Percentiles rank a stretch among this genome's conserved stretches.
Evolutionary conservation across 1,140 invertebrate species (phyloP).

Genomic region (Cherax quadricarinatus): DNA sequence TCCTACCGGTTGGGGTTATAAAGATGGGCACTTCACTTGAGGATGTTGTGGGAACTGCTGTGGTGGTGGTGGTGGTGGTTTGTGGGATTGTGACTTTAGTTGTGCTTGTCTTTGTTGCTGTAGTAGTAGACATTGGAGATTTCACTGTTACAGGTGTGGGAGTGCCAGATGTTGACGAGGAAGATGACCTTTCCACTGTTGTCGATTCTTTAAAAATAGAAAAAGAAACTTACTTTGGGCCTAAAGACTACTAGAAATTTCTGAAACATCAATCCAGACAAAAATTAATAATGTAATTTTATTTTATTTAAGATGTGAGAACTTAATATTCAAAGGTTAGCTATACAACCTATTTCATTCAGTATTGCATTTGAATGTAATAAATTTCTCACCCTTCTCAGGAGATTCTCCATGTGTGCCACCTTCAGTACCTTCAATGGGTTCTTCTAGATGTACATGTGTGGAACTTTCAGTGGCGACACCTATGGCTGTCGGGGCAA

Average conservation of each 20-base stretch:
- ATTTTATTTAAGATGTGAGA: no score
- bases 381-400: slow-evolving; percentile 22
- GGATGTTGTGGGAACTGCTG: slow-evolving; percentile 7
- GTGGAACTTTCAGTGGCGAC: slow-evolving; percentile 13
- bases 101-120: slow-evolving; percentile 14
- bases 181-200: not conserved
- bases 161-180: not conserved
- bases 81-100: not conserved
- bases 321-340: no score
- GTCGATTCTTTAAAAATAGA: not conserved
- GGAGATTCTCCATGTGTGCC: slow-evolving; percentile 13
- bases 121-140: slow-evolving; percentile 9
- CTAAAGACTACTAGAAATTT: not conserved
- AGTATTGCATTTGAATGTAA: no score
- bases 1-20: slow-evolving; percentile 30
- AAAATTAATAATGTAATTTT: not conserved
- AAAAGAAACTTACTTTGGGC: not conserved
- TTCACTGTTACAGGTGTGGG: slow-evolving; percentile 3
- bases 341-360: no score
- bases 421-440: slow-evolving; percentile 41
- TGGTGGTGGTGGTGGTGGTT: slow-evolving; percentile 3
- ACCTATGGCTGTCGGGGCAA: slow-evolving; percentile 64
- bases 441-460: slow-evolving; percentile 7
- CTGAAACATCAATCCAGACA: not conserved
- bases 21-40: slow-evolving; percentile 19